Conservation (phyloP, 2,113 vertebrate genomes). For the Pelvicachromis taeniatus region DNA sequence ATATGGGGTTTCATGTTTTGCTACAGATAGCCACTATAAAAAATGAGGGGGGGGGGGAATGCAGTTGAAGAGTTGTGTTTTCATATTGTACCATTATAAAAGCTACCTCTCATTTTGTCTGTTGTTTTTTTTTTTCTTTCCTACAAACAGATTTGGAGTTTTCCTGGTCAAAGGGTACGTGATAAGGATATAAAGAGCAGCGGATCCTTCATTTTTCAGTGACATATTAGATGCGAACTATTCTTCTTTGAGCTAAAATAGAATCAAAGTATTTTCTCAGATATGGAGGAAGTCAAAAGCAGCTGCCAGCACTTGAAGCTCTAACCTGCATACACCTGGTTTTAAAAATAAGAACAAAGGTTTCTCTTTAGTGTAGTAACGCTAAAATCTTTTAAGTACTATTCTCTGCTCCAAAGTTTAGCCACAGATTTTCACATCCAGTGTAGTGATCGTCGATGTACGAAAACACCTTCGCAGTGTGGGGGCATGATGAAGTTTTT, state of each 20-base stretch:
- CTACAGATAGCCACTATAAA: neutral
- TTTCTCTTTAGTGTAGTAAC: neutral
- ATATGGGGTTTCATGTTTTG: neutral
- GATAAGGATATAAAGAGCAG: neutral
- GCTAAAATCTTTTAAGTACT: neutral
- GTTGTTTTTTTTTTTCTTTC: neutral
- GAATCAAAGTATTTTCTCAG: constrained; percentile 25
- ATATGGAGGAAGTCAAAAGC: constrained; percentile 36
- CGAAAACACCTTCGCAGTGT: constrained; percentile 9
- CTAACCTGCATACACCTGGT: constrained; percentile 1
- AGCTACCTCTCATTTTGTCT: neutral
- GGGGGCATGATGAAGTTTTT: constrained; percentile 13
- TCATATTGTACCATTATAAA: neutral
- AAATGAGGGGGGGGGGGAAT: neutral
- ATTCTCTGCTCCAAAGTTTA: neutral
- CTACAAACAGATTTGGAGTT: neutral
- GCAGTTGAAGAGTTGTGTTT: neutral
- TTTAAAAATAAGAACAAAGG: constrained; percentile 45
- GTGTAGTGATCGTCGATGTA: neutral
- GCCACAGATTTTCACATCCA: neutral
- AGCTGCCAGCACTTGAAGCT: constrained; percentile 9
- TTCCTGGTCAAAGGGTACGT: neutral
- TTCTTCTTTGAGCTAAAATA: constrained; percentile 34
- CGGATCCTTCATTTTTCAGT: neutral
- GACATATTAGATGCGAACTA: constrained; percentile 6